Evolutionary conservation across 2,888 invertebrate species (phyloP).

Genomic region (Lasioglossum marginatum): DNA sequence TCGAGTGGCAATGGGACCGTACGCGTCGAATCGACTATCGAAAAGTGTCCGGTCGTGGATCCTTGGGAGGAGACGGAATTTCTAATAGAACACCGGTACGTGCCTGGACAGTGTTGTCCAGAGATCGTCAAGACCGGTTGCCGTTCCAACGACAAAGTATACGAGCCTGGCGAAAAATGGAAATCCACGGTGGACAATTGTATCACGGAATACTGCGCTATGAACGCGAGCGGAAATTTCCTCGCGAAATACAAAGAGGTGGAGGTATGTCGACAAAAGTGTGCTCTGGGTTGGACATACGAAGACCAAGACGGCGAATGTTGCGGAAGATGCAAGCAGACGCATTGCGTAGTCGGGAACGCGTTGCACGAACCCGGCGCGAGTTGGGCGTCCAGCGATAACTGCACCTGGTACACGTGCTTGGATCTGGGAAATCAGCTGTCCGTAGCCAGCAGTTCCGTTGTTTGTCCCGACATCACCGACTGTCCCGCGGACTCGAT

Average conservation of each 20-base stretch:
- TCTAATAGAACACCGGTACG: slow-evolving; percentile 84
- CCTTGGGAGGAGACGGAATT: slow-evolving; percentile 84
- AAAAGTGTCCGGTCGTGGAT: slow-evolving; percentile 86
- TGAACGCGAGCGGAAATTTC: slow-evolving; percentile 77
- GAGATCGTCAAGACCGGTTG: slow-evolving; percentile 86
- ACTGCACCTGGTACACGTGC: slow-evolving; percentile 88
- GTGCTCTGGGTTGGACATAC: slow-evolving; percentile 84
- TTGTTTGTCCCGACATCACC: slow-evolving; percentile 88
- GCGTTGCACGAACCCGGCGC: slow-evolving; percentile 85
- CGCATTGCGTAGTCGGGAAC: slow-evolving; percentile 86
- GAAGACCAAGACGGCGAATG: slow-evolving; percentile 83
- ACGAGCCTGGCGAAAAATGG: slow-evolving; percentile 86
- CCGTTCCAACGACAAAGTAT: slow-evolving; percentile 85
- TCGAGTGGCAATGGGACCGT: slow-evolving; percentile 85
- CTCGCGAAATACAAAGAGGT: slow-evolving; percentile 85
- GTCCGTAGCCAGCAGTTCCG: slow-evolving; percentile 72
- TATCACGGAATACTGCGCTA: slow-evolving; percentile 85
- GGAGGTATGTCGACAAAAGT: slow-evolving; percentile 85
- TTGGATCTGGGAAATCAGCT: slow-evolving; percentile 63
- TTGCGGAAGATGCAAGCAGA: slow-evolving; percentile 88
- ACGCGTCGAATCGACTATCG: slow-evolving; percentile 86
- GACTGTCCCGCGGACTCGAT: slow-evolving; percentile 86
- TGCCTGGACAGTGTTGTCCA: slow-evolving; percentile 87
- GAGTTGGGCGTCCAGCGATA: slow-evolving; percentile 88
- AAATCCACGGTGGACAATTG: slow-evolving; percentile 86